These are phyloP conservation scores for Nycticryphes semicollaris DNA, from an alignment of 2,113 vertebrate genomes.

Conservation along the genomic window DNA sequence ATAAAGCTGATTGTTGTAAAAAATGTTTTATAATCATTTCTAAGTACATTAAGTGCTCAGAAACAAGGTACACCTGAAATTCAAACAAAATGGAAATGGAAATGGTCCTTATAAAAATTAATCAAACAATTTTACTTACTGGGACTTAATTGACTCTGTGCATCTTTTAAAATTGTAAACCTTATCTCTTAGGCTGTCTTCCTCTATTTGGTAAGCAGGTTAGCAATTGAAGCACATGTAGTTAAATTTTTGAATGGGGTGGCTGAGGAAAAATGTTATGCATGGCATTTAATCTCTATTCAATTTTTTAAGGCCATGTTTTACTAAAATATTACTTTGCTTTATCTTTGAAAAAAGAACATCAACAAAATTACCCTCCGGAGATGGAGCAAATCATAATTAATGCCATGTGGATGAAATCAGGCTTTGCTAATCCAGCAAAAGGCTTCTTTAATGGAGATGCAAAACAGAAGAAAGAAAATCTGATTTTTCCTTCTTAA, in stretches of 20 bases:
- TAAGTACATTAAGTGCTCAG: background rate
- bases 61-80: background rate
- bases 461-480: background rate
- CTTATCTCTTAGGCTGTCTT: background rate
- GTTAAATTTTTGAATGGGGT: background rate
- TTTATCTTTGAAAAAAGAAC: background rate
- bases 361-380: background rate
- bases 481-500: background rate
- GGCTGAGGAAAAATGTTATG: background rate
- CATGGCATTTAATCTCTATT: background rate
- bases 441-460: background rate
- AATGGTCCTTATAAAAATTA: background rate
- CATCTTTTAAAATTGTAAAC: background rate
- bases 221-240: background rate
- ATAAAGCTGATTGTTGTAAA: background rate
- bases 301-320: background rate
- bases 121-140: background rate
- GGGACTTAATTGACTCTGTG: background rate
- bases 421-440: background rate
- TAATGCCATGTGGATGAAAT: background rate
- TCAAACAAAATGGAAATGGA: background rate
- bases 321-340: background rate
- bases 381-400: background rate
- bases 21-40: background rate
- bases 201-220: background rate